Base-by-base conservation (phyloP, 2,113 vertebrate genomes). In the Dicentrarchus labrax region DNA sequence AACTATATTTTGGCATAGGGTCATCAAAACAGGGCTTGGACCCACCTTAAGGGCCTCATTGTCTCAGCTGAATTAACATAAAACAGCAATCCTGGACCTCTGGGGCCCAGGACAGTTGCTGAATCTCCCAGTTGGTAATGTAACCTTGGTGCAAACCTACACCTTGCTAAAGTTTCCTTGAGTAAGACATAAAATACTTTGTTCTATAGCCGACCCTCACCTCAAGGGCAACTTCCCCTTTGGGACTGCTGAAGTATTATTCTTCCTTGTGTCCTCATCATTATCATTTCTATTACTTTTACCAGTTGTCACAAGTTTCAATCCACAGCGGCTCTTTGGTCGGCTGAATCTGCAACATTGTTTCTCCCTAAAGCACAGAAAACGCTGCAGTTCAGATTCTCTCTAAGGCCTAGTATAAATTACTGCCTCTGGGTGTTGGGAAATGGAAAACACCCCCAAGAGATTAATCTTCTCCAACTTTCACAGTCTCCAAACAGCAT, bases 401-500 rank as follows among this genome's bases (percentile, higher is more conserved):
- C 72, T 86, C 74, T 53, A 22, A 81, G 82, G 71, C 79, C 48
- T 41, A 21, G 48, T 85, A 77, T 87, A 86, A 87, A 90, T 92
- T 59, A 62, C 78, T 11, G 15, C 81, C 77, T 48, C 54, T 51
- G 72, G 72, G 76, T 72, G 59, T 80, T 83, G 45, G 77, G 84
- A 90, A 91, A 83, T 93, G 78, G 87, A 84, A 89, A 85, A 79
- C 69, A 66, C 22, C 75, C 78, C 69, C 72, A 21, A 57, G 84
- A 88, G 89, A 94, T 94, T 89, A 89, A 92, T 93, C 85, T 76
- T 80, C 80, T 66, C 72, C 56, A 80, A 88, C 76, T 88, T 80
- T 73, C 72, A 62, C 72, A 62, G 73, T 72, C 75, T 72, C 73
- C 82, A 66, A 72, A 77, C 72, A 60, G 45, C 81, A 72, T 3